Evolutionary conservation across 64 coral and sea anemone genomes (phyloP), one percentile per base, ranked within the genome.

Genomic region (Anthopleura sola): DNA sequence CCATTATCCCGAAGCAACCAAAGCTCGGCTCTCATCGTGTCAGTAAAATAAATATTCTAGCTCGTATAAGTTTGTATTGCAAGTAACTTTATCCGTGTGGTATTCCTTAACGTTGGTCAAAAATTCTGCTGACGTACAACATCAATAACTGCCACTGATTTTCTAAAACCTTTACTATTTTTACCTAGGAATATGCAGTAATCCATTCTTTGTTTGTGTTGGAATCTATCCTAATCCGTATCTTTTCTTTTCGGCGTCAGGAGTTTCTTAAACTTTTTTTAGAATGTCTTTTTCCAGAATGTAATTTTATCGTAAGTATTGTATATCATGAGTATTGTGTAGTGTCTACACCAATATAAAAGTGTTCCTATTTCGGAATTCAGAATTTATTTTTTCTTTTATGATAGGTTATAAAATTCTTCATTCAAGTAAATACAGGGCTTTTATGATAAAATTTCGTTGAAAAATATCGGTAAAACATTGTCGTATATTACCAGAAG

Each of bases 121-220:
- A 79, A 10, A 6, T 48, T 79, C 76, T 48, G 75, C 6, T 77
- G 75, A 77, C 75, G 75, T 21, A 77, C 37, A 37, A 77, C 75
- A 3, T 5, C 11, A 16, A 15, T 79, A 38, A 20, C 39, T 48
- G 6, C 20, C 76, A 1, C 31, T 79, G 24, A 48, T 79, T 48
- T 44, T 33, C 76, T 14, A 14, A 16, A 15, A 15, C 9, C 29
- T 32, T 34, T 32, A 34, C 66, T 71, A 71, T 71, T 71, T 71
- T 71, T 71, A 32, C n/a, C 31, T 71, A 71, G 31, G 66, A 9
- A 29, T 33, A 71, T 71, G 66, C 66, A 71, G 15, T 71, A 71
- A 71, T 32, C 14, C 2, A 12, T 71, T 13, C 29, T 17, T 31
- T 71, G 66, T 32, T 71, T 71, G 8, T 34, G 66, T 71, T 71